Evolutionary conservation across 1,140 invertebrate genomes (phyloP), one percentile per base, ranked within the genome.

Genomic region (Wasmannia auropunctata): DNA sequence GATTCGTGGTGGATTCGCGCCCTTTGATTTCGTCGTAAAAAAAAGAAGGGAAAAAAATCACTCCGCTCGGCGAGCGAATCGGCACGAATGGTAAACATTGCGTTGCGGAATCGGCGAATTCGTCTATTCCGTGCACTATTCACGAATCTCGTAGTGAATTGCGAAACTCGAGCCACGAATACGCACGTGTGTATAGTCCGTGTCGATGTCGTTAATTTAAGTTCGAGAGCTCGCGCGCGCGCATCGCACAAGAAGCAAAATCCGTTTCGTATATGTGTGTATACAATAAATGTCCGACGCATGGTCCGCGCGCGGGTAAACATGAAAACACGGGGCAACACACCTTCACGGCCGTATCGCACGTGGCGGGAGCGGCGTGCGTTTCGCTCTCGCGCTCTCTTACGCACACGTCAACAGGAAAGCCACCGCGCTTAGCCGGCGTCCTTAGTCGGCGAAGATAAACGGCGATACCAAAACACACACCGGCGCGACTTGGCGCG

Each of bases 291-390:
- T 37, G 22, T 22, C 54, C 72, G 51, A 60, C 76, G 58, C 77
- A n/a, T 10, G 25, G 14, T 7, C 14, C 34, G 43, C 14, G n/a
- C 19, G 56, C 19, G 37, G n/a, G 37, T 74, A 83, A 83, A 83
- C 25, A 74, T 40, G 37, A 83, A 56, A 58, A 77, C 37, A 83
- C 79, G 37, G 51, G 37, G 67, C 67, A 46, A 83, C 54, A 46
- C n/a, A 72, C 51, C 51, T 58, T 77, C 67, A 83, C 37, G 51
- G 19, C n/a, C 79, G 79, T 46, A 74, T 40, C 43, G 77, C 77
- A 80, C 63, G 76, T 80, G 62, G 76, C 19, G n/a, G 19, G 65
- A 28, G 67, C 25, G 31, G 46, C n/a, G 62, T 43, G 28, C 43
- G n/a, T 14, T 49, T 2, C 31, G 28, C 10, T 22, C 2, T 22